These are phyloP conservation scores for Temnothorax nylanderi DNA, from an alignment of 1,140 invertebrate species.

Conservation along the genomic window DNA sequence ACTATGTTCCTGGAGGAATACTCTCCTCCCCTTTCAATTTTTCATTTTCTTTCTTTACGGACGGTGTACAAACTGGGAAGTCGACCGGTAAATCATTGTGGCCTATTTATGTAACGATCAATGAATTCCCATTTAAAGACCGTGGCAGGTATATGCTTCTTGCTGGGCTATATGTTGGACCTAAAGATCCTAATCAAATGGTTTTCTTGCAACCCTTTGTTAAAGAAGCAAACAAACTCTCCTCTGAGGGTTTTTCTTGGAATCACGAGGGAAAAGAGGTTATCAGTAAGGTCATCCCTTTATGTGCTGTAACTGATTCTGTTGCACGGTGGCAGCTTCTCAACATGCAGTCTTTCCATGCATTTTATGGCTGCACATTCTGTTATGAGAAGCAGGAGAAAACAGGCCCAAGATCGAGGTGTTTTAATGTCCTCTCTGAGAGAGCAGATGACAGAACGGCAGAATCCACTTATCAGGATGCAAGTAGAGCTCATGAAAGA, in stretches of 20 bases:
- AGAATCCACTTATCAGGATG: conserved; percentile 32
- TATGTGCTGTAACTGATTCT: conserved; percentile 56
- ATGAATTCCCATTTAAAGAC: conserved; percentile 58
- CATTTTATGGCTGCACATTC: conserved; percentile 59
- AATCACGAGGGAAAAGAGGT: conserved; percentile 28
- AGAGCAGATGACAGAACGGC: conserved; percentile 18
- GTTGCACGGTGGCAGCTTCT: conserved; percentile 50
- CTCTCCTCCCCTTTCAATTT: conserved; percentile 11
- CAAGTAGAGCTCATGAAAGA: conserved; percentile 15
- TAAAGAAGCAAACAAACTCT: conserved; percentile 53
- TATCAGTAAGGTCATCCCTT: conserved; percentile 56
- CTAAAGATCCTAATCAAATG: conserved; percentile 60
- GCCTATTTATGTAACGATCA: conserved; percentile 44
- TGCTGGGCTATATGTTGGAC: conserved; percentile 51
- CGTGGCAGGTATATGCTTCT: conserved; percentile 54
- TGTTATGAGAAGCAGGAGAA: conserved; percentile 51
- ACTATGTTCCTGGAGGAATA: conserved; percentile 19
- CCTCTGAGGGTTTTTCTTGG: conserved; percentile 53
- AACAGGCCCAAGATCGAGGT: conserved; percentile 1
- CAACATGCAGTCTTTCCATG: conserved; percentile 60
- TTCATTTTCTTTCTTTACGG: conserved; percentile 39
- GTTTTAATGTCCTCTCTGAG: conserved; percentile 21
- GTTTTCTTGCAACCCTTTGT: conserved; percentile 63
- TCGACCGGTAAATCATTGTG: conserved; percentile 32
- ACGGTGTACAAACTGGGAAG: conserved; percentile 30